Conservation (phyloP, 2,888 invertebrate species). For the Hylaea fasciaria region DNA sequence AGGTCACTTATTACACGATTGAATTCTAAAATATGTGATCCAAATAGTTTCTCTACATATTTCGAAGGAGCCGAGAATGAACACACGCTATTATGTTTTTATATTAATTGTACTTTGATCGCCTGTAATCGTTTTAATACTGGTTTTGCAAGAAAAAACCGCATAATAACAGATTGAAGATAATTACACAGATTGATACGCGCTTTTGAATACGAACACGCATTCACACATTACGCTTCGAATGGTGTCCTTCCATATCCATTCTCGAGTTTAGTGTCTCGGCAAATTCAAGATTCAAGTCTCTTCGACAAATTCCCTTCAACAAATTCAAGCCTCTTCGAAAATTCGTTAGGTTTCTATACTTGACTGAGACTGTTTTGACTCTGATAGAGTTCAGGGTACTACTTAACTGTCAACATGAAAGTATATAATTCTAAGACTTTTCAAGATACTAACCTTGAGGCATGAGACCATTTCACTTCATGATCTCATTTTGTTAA, state of each 20-base stretch:
- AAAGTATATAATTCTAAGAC: too few relatives aligned
- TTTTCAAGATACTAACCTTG: too few relatives aligned
- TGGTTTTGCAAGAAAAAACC: constrained; percentile 13
- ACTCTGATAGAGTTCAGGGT: too few relatives aligned
- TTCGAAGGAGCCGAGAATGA: not conserved
- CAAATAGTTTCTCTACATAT: constrained; percentile 8
- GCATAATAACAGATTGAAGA: constrained; percentile 15
- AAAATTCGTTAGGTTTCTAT: too few relatives aligned
- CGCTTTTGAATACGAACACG: constrained; percentile 6
- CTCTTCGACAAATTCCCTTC: too few relatives aligned
- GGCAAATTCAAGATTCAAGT: too few relatives aligned
- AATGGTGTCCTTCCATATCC: constrained; percentile 6
- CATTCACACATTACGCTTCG: constrained; percentile 3
- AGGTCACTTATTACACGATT: constrained; percentile 10
- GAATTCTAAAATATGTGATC: constrained; percentile 5
- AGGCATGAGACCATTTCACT: too few relatives aligned
- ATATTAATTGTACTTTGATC: constrained; percentile 21
- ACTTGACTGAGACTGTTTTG: too few relatives aligned
- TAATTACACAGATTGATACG: constrained; percentile 9
- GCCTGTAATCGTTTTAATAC: constrained; percentile 4
- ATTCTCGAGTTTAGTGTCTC: not conserved
- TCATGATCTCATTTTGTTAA: too few relatives aligned
- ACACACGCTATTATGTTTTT: constrained; percentile 11
- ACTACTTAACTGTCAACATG: too few relatives aligned
- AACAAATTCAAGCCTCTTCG: too few relatives aligned